Conservation (phyloP, 2,797 vertebrate genomes). For the Stomatorhinus walkeri region DNA sequence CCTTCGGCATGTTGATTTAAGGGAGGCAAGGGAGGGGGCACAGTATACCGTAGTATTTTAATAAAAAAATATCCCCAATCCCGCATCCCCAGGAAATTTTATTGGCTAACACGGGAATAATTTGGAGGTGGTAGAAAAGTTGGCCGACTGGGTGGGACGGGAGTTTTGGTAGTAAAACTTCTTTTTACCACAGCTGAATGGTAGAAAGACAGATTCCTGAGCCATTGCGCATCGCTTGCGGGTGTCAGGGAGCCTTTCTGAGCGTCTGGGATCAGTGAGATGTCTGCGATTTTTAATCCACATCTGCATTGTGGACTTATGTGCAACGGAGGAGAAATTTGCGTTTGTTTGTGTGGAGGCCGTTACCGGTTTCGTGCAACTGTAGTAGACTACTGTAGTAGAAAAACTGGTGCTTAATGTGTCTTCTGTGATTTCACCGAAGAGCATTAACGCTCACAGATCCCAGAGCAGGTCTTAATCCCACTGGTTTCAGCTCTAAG, state of each 20-base stretch:
- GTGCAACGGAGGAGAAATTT: background rate
- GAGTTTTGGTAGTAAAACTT: background rate
- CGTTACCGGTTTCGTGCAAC: background rate
- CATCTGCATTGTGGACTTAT: background rate
- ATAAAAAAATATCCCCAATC: background rate
- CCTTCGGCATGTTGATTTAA: background rate
- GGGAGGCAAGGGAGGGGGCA: background rate
- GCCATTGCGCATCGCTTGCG: background rate
- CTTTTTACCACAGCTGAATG: background rate
- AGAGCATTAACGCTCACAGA: background rate
- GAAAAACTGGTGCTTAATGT: no score
- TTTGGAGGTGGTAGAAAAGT: background rate
- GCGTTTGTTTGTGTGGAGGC: background rate
- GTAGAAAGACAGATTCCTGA: background rate
- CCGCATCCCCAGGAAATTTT: background rate
- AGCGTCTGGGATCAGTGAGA: background rate
- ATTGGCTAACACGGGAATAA: background rate
- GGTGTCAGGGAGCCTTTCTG: background rate
- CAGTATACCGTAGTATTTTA: background rate
- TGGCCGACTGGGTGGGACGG: background rate
- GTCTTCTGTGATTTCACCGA: background rate
- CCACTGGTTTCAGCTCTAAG: background rate
- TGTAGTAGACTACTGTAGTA: no score
- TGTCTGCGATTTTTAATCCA: background rate
- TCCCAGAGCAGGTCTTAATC: background rate